phyloP scores from a whole-genome alignment of 1,140 invertebrate species.

The Pseudomyrmex flavicornis region DNA sequence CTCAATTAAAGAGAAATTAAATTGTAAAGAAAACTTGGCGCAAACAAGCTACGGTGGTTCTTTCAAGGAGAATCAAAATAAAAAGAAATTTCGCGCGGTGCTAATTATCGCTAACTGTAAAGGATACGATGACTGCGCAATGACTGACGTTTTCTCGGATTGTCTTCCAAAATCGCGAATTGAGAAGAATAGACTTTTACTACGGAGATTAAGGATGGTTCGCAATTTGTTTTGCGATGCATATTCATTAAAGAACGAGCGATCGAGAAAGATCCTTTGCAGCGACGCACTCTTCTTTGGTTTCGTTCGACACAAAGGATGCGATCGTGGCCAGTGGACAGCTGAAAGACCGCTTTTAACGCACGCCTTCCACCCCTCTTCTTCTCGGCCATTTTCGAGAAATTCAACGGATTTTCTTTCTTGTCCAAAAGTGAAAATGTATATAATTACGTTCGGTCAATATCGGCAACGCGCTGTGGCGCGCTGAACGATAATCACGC shows the following conservation, averaged over 20 bases:
- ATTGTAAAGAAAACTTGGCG: too few species aligned
- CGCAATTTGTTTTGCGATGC: not conserved
- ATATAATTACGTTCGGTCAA: slow-evolving; percentile 1
- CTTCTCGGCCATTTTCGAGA: too few species aligned
- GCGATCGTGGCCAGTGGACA: not conserved
- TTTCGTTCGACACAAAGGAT: slow-evolving; percentile 21
- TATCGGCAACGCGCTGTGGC: slow-evolving; percentile 40
- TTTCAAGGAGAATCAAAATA: not conserved
- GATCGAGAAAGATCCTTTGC: not conserved
- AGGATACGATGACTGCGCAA: not conserved
- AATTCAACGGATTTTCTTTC: not conserved
- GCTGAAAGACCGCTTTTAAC: slow-evolving; percentile 34
- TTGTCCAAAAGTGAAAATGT: slow-evolving; percentile 41
- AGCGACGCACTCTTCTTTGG: not conserved
- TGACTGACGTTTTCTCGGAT: not conserved
- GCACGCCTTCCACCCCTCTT: not conserved
- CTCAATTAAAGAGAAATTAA: not conserved
- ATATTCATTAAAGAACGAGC: slow-evolving; percentile 24
- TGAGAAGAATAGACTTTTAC: not conserved
- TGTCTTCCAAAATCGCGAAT: slow-evolving; percentile 40
- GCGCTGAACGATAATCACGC: slow-evolving; percentile 11
- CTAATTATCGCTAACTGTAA: slow-evolving; percentile 11
- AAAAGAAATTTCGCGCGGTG: not conserved
- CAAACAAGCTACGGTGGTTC: too few species aligned
- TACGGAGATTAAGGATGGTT: slow-evolving; percentile 54